Percentiles rank a stretch among this genome's conserved stretches.
These are phyloP conservation scores for Sander lucioperca DNA, from an alignment of 2,113 vertebrate species.

Conservation along the genomic window DNA sequence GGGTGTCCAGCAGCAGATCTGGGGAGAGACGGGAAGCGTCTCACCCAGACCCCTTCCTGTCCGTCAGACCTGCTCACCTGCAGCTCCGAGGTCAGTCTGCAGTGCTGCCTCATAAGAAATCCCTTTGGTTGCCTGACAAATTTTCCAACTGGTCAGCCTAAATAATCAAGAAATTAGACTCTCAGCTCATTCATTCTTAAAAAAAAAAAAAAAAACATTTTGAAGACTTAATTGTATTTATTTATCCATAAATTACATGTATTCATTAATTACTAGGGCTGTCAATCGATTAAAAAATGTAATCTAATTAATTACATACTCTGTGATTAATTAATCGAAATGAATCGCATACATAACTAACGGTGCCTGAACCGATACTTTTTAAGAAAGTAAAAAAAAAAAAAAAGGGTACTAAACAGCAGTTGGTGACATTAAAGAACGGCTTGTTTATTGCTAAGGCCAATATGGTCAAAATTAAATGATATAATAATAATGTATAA, in stretches of 20 bases:
- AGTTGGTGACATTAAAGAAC: too few species aligned
- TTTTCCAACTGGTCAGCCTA: neutral
- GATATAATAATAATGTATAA: too few species aligned
- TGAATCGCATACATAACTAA: too few species aligned
- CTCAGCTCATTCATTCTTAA: neutral
- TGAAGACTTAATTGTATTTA: neutral
- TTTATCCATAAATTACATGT: neutral
- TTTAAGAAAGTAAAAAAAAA: too few species aligned
- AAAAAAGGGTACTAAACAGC: too few species aligned
- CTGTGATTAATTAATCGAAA: too few species aligned
- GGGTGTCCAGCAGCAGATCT: conserved; percentile 31
- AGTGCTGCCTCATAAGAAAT: neutral
- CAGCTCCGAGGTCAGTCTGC: conserved; percentile 67
- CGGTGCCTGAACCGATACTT: too few species aligned
- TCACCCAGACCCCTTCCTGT: conserved; percentile 56
- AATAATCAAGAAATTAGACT: neutral
- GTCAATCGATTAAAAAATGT: too few species aligned
- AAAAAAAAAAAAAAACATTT: too few species aligned
- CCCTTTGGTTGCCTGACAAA: neutral
- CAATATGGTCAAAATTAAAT: too few species aligned
- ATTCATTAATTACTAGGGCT: neutral
- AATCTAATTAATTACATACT: too few species aligned
- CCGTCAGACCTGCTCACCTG: conserved; percentile 32
- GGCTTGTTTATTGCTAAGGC: too few species aligned
- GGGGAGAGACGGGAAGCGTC: conserved; percentile 45